Evolutionary conservation across 2,113 vertebrate species (phyloP).

Genomic region (Cinclus cinclus): DNA sequence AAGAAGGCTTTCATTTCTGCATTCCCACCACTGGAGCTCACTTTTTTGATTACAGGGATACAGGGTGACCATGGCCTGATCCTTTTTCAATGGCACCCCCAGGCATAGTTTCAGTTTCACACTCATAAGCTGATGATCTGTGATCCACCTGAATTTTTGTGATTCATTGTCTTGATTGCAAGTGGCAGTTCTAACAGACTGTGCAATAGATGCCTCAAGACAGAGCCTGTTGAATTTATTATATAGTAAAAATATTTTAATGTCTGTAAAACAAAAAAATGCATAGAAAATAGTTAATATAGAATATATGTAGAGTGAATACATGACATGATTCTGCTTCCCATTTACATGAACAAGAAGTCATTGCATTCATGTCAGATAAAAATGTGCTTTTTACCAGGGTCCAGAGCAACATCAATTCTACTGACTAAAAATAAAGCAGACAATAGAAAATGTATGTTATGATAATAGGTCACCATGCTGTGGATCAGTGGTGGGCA

Average conservation of each 20-base stretch:
- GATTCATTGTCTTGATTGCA: conserved; percentile 75
- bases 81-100: conserved; percentile 70
- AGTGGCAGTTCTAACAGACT: conserved; percentile 55
- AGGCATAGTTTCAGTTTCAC: conserved; percentile 83
- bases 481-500: neutral
- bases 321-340: neutral
- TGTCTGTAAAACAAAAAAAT: conserved; percentile 72
- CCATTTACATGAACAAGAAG: neutral
- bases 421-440: neutral
- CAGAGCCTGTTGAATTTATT: conserved; percentile 85
- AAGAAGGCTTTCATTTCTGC: conserved; percentile 90
- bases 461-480: neutral
- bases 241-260: conserved; percentile 81
- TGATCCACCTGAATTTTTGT: conserved; percentile 91
- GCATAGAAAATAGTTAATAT: neutral
- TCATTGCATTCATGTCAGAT: neutral
- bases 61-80: conserved; percentile 77
- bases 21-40: conserved; percentile 87
- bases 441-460: neutral
- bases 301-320: neutral
- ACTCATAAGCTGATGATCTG: conserved; percentile 83
- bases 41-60: conserved; percentile 80
- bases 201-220: conserved; percentile 67
- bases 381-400: neutral
- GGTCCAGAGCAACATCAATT: neutral